Conservation (phyloP, 1,140 invertebrate genomes). For the Rhyzopertha dominica region DNA sequence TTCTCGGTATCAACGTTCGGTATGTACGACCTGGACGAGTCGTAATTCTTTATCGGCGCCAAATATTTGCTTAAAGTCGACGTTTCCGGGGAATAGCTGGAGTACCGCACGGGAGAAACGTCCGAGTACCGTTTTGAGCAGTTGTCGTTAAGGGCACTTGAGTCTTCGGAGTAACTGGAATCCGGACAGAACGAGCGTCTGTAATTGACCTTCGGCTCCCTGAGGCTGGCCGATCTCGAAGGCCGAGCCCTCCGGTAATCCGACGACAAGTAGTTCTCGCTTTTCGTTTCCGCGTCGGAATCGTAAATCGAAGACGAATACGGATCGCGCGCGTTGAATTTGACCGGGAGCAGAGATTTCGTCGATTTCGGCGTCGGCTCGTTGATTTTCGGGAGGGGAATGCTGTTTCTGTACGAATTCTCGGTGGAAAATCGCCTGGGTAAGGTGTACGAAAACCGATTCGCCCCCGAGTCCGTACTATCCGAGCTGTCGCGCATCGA, state of each 20-base stretch:
- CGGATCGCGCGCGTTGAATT: no score
- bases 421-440: conserved; percentile 30
- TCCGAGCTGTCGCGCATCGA: conserved; percentile 46
- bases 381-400: background rate
- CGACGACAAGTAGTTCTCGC: no score
- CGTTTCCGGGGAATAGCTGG: conserved; percentile 1
- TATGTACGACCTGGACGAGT: conserved; percentile 15
- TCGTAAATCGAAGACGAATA: no score
- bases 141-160: no score
- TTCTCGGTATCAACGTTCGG: conserved; percentile 9
- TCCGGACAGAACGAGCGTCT: no score
- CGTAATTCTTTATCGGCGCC: conserved; percentile 20
- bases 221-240: conserved; percentile 21
- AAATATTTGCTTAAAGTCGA: conserved; percentile 16
- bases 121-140: no score
- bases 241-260: conserved; percentile 25
- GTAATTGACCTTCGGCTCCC: conserved; percentile 26
- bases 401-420: conserved; percentile 12
- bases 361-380: background rate
- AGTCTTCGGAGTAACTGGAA: no score
- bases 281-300: conserved; percentile 8
- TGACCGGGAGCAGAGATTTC: conserved; percentile 2
- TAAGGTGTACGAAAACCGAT: conserved; percentile 27
- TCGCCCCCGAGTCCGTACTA: no score
- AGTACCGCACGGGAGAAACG: no score